phyloP scores from a whole-genome alignment of 2,888 invertebrate species.

The Netelia melanura region DNA sequence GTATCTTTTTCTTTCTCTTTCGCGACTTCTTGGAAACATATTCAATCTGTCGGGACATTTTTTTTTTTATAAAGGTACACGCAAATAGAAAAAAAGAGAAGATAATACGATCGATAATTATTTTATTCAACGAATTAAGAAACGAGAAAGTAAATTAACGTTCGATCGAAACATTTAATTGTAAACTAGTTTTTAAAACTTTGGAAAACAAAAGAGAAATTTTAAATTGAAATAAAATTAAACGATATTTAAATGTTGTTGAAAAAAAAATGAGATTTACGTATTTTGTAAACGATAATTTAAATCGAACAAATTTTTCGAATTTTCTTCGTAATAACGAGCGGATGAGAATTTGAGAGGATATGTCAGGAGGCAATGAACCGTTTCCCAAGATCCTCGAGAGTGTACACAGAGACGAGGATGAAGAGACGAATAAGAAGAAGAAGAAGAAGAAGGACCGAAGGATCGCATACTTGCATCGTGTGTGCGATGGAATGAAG shows the following conservation, averaged over 20 bases:
- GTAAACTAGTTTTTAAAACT: too few species aligned
- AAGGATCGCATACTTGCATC: conserved; percentile 44
- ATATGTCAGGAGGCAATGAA: conserved; percentile 47
- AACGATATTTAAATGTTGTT: too few species aligned
- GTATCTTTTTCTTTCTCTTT: conserved; percentile 17
- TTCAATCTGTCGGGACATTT: conserved; percentile 7
- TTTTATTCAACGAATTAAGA: too few species aligned
- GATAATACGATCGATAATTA: too few species aligned
- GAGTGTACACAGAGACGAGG: conserved; percentile 18
- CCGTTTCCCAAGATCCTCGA: conserved; percentile 17
- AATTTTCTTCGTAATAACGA: conserved; percentile 16
- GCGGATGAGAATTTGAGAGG: neutral
- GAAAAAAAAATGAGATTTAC: neutral
- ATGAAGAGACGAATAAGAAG: neutral
- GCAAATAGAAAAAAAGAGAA: neutral
- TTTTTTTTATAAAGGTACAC: neutral
- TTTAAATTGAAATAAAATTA: too few species aligned
- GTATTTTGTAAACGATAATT: neutral
- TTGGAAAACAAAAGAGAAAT: too few species aligned
- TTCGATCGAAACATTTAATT: too few species aligned
- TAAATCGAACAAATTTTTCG: neutral
- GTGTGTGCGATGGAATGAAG: conserved; percentile 50
- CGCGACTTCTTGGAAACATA: conserved; percentile 18
- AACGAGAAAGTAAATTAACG: too few species aligned
- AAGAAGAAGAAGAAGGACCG: neutral